Evolutionary conservation across 2,797 vertebrate species (phyloP).

Genomic region (Carcharodon carcharias): DNA sequence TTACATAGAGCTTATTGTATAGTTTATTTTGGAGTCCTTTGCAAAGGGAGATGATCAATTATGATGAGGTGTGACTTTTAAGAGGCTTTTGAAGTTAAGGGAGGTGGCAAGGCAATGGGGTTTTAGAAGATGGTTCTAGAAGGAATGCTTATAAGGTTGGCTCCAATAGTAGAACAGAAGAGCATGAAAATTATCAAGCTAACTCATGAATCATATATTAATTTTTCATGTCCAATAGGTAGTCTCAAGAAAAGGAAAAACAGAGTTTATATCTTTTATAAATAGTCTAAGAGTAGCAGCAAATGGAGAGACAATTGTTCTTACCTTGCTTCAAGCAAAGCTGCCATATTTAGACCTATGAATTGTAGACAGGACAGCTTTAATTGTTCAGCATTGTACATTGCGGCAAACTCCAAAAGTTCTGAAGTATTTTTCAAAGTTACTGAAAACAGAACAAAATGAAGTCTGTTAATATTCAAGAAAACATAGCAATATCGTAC

Average conservation of each 20-base stretch:
- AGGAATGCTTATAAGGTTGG: background rate
- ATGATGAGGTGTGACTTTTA: background rate
- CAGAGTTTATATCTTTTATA: no score
- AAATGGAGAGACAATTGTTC: background rate
- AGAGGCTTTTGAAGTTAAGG: background rate
- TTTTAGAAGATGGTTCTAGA: background rate
- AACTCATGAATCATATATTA: background rate
- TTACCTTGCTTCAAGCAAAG: conserved; percentile 87
- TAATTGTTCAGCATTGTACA: conserved; percentile 87
- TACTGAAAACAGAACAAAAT: conserved; percentile 59
- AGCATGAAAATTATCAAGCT: background rate
- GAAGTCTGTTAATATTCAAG: background rate
- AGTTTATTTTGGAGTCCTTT: background rate
- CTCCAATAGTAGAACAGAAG: background rate
- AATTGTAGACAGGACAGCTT: conserved; percentile 92
- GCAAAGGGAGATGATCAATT: background rate
- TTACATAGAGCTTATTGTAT: background rate
- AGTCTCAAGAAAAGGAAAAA: background rate
- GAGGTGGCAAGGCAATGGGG: background rate
- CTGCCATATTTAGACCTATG: conserved; percentile 85
- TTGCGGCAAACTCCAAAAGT: conserved; percentile 81
- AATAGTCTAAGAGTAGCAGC: background rate
- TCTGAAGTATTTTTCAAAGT: conserved; percentile 87
- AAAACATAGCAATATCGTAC: background rate
- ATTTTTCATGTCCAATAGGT: background rate